phyloP scores from a whole-genome alignment of 1,140 invertebrate species.

The Tetramorium alpestre region DNA sequence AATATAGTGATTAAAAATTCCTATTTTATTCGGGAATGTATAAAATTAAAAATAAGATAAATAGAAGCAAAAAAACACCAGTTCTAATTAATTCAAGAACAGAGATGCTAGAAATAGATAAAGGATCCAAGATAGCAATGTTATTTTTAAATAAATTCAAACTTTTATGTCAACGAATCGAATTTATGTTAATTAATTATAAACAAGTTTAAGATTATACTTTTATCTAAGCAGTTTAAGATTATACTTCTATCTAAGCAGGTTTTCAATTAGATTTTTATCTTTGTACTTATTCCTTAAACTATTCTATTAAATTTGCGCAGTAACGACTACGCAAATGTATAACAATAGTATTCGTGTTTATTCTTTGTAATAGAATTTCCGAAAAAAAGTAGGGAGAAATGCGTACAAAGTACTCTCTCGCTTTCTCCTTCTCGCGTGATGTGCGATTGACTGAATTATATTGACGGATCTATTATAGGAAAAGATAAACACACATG shows the following conservation, averaged over 20 bases:
- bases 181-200: neutral
- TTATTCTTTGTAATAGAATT: neutral
- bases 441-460: neutral
- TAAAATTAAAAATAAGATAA: neutral
- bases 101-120: neutral
- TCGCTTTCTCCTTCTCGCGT: constrained; percentile 9
- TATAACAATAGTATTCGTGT: neutral
- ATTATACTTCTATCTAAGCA: neutral
- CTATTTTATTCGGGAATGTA: neutral
- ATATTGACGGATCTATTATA: constrained; percentile 9
- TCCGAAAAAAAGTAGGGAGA: neutral
- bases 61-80: neutral
- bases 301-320: neutral
- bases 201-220: neutral
- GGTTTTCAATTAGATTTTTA: neutral
- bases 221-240: no score
- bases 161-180: neutral
- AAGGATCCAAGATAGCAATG: neutral
- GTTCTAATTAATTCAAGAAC: neutral
- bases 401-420: neutral
- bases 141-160: neutral
- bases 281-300: neutral
- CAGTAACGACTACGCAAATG: neutral
- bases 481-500: constrained; percentile 13
- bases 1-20: neutral